phyloP scores from a whole-genome alignment of 2,888 invertebrate genomes.

The Malacosoma neustria region DNA sequence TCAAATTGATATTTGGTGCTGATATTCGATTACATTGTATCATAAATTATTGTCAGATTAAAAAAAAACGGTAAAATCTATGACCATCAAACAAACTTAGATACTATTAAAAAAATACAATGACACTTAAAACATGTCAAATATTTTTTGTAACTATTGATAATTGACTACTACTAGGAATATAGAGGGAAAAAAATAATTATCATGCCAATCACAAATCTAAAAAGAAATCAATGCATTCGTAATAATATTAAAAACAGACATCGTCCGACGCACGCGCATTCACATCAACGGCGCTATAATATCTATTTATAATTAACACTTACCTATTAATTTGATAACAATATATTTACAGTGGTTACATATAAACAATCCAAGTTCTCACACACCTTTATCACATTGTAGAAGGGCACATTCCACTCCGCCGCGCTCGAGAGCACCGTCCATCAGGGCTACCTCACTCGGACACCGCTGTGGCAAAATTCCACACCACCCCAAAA shows the following conservation, averaged over 20 bases:
- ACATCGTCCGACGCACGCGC: conserved; percentile 15
- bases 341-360: conserved; percentile 44
- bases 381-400: conserved; percentile 51
- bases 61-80: no score
- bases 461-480: conserved; percentile 8
- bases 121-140: no score
- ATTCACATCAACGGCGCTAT: conserved; percentile 43
- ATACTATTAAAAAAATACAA: no score
- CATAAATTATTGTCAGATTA: no score
- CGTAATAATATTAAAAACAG: conserved; percentile 69
- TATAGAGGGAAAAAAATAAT: no score
- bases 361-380: conserved; percentile 41
- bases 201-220: no score
- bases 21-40: no score
- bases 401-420: conserved; percentile 48
- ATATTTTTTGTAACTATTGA: no score
- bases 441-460: conserved; percentile 31
- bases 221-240: conserved; percentile 28
- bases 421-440: conserved; percentile 12
- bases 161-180: no score
- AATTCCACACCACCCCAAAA: conserved; percentile 13
- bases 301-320: conserved; percentile 61
- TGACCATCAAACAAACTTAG: no score
- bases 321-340: conserved; percentile 37
- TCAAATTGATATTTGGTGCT: no score